Conservation (phyloP, 35 echinoderm and acorn worm species). For the Apostichopus parvimensis region DNA sequence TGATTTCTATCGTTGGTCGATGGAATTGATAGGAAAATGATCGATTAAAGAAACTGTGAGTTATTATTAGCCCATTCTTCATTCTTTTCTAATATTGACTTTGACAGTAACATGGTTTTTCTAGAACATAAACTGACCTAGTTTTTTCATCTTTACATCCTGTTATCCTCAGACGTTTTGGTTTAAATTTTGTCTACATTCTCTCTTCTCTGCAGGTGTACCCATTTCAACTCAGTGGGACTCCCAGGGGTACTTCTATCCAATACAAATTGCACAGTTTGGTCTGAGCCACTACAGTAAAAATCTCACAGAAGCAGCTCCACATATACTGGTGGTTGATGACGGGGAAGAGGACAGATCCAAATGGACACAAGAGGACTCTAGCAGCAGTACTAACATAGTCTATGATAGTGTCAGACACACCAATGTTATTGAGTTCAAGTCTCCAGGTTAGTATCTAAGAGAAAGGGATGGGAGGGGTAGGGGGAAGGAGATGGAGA, state of each 20-base stretch:
- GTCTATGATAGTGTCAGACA: slow-evolving; percentile 50
- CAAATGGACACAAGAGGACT: slow-evolving; percentile 61
- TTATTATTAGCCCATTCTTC: too few relatives aligned
- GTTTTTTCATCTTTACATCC: too few relatives aligned
- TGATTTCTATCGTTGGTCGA: too few relatives aligned
- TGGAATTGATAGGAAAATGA: too few relatives aligned
- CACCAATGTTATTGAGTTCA: slow-evolving; percentile 75
- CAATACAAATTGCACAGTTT: slow-evolving; percentile 97
- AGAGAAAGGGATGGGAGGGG: not conserved
- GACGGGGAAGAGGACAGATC: slow-evolving; percentile 57
- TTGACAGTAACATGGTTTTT: too few relatives aligned
- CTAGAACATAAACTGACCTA: too few relatives aligned
- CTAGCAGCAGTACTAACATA: slow-evolving; percentile 57
- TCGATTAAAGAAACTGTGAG: too few relatives aligned
- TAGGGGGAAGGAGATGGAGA: too few relatives aligned
- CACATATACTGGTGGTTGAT: slow-evolving; percentile 69
- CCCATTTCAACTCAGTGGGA: slow-evolving; percentile 96
- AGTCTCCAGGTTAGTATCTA: slow-evolving; percentile 16
- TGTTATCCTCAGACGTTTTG: not conserved
- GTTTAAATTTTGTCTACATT: not conserved
- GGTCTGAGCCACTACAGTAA: slow-evolving; percentile 99
- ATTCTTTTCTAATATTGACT: too few relatives aligned
- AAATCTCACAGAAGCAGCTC: slow-evolving; percentile 79
- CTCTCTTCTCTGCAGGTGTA: slow-evolving; percentile 70
- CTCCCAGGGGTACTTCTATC: slow-evolving; percentile 93